Percentiles rank a stretch among this genome's conserved stretches.
Evolutionary conservation across 2,888 invertebrate species (phyloP).

Genomic region (Slavum lentiscoides): DNA sequence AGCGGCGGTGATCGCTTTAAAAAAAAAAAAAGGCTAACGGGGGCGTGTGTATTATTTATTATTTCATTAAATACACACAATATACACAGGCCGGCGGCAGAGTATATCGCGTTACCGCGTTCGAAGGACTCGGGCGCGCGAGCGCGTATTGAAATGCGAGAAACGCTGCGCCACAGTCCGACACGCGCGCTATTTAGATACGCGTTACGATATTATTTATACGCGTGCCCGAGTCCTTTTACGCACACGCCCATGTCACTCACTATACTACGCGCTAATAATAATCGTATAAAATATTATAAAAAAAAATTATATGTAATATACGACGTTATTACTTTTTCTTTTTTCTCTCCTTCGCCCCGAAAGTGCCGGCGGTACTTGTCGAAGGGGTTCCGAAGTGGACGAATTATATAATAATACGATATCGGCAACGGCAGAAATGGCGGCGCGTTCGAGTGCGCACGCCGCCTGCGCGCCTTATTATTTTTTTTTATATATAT

Average conservation of each 20-base stretch:
- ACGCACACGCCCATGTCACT: neutral
- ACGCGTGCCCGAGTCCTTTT: slow-evolving; percentile 16
- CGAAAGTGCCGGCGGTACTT: slow-evolving; percentile 1
- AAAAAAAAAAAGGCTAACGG: no score
- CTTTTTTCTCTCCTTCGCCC: neutral
- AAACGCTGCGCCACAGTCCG: no score
- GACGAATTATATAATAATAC: slow-evolving; percentile 30
- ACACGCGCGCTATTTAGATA: neutral
- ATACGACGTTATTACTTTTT: neutral
- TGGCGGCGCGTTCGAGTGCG: slow-evolving; percentile 37
- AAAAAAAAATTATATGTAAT: no score
- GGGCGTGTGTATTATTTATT: no score
- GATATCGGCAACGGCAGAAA: slow-evolving; percentile 23
- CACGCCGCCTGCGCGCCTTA: neutral
- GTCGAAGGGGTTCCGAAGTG: slow-evolving; percentile 44
- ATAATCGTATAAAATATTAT: neutral
- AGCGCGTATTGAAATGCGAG: no score
- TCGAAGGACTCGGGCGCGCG: no score
- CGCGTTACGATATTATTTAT: no score
- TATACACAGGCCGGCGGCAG: no score
- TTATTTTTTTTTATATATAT: neutral
- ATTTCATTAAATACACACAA: no score
- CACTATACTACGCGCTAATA: no score
- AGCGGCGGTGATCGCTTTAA: no score
- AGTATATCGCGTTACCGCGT: no score